Conservation (phyloP, 2,113 vertebrate genomes). For the Sporophila hypoxantha region DNA sequence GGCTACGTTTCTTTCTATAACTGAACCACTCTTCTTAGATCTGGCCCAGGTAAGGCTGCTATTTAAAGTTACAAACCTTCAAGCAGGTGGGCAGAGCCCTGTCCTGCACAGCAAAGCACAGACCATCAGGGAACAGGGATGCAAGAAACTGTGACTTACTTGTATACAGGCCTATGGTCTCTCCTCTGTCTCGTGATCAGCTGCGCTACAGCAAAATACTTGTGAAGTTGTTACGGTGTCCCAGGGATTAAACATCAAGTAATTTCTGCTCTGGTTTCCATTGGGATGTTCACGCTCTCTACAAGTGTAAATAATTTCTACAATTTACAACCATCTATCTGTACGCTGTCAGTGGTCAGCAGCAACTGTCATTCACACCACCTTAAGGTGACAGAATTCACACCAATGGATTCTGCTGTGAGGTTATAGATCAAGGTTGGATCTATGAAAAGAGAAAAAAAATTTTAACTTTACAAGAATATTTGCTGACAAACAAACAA, state of each 20-base stretch:
- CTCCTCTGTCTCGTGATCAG: fast-evolving
- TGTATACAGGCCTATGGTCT: background rate
- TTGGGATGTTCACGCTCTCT: fast-evolving
- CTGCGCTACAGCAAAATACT: background rate
- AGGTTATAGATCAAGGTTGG: background rate
- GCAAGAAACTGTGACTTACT: background rate
- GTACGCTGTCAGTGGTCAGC: fast-evolving
- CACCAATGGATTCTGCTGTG: background rate
- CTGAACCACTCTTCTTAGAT: background rate
- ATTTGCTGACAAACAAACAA: background rate
- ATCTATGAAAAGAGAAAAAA: background rate
- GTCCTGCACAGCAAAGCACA: background rate
- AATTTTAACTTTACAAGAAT: background rate
- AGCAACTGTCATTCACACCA: fast-evolving
- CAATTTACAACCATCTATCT: background rate
- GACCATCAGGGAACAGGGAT: fast-evolving
- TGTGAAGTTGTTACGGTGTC: fast-evolving
- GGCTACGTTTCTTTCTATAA: background rate
- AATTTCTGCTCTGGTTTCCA: fast-evolving
- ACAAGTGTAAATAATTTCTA: fast-evolving
- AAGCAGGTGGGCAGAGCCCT: background rate
- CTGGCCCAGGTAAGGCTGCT: background rate
- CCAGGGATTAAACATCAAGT: background rate
- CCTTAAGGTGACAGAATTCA: background rate
- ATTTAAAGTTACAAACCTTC: background rate